Evolutionary conservation across 1,140 invertebrate genomes (phyloP), one percentile per base, ranked within the genome.

Genomic region (Lepidurus couesii): DNA sequence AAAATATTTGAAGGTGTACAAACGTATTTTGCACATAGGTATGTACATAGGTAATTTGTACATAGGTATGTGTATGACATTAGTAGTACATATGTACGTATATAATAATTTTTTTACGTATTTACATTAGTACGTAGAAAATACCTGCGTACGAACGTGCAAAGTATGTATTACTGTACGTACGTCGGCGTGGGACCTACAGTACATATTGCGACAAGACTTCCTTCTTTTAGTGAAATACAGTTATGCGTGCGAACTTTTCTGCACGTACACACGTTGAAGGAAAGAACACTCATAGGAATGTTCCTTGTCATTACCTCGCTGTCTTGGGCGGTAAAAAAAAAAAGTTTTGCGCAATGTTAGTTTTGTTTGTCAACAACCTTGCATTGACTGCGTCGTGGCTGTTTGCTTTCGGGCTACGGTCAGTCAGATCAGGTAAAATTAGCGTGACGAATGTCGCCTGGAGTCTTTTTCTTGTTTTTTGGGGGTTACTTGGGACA

Each of bases 331-430:
- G 53, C 53, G 53, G 53, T 21, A 65, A 13, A 65, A 65, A 65
- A n/a, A 65, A 65, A 21, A 65, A 65, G 13, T 16, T 7, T 16
- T 65, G 53, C 21, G 53, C 21, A 21, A 65, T 13, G 53, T 21
- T 65, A 65, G 26, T 34, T 65, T 65, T 65, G 53, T 65, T 65
- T 65, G 21, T 21, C 16, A 65, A 65, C 53, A 65, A 65, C 53
- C 53, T 34, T 65, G 53, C 53, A 65, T 7, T 65, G 53, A 65
- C 16, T 65, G 1, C 21, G 21, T 65, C 13, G 53, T 16, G 9
- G 53, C 21, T n/a, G 21, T 65, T 65, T 65, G 53, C 53, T 65
- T 65, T 65, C 26, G 53, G 16, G 16, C 53, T 65, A n/a, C 13
- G 53, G 53, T 65, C 53, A 21, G 53, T 16, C 53, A 65, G 53